These are phyloP conservation scores for Coenobita brevimanus DNA, from an alignment of 1,140 invertebrate species.

Conservation along the genomic window DNA sequence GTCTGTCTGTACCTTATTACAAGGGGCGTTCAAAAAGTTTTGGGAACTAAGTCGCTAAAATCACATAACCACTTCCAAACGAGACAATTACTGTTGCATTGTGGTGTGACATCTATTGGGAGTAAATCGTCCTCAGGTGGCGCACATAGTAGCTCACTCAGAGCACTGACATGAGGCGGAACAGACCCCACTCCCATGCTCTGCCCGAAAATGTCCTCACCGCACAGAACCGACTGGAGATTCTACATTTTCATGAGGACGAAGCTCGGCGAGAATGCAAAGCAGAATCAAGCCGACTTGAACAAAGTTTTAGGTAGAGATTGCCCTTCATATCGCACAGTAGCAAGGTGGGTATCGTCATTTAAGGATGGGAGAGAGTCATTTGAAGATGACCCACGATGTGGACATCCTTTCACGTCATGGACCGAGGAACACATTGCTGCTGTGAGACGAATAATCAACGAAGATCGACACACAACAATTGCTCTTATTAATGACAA, in stretches of 20 bases:
- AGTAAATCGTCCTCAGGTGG: neutral
- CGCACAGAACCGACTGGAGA: neutral
- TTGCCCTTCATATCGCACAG: constrained; percentile 13
- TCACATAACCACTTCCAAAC: no score
- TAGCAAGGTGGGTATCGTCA: neutral
- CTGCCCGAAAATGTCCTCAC: constrained; percentile 8
- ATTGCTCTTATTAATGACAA: no score
- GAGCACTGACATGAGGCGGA: neutral
- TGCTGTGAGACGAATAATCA: neutral
- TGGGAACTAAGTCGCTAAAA: neutral
- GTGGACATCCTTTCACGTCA: neutral
- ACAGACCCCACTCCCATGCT: neutral
- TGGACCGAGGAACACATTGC: neutral
- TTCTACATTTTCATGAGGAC: neutral
- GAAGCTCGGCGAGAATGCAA: no score
- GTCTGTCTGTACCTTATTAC: no score
- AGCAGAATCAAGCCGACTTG: neutral
- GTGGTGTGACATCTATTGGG: neutral
- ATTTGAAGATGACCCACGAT: no score
- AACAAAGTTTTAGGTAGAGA: neutral
- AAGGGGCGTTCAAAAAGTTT: no score
- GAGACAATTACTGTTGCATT: neutral
- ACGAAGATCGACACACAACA: neutral
- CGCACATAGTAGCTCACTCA: neutral
- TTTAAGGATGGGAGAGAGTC: constrained; percentile 11